Percentiles rank a stretch among this genome's conserved stretches.
Conservation (phyloP, 1,140 invertebrate species). For the Tenebrio molitor region DNA sequence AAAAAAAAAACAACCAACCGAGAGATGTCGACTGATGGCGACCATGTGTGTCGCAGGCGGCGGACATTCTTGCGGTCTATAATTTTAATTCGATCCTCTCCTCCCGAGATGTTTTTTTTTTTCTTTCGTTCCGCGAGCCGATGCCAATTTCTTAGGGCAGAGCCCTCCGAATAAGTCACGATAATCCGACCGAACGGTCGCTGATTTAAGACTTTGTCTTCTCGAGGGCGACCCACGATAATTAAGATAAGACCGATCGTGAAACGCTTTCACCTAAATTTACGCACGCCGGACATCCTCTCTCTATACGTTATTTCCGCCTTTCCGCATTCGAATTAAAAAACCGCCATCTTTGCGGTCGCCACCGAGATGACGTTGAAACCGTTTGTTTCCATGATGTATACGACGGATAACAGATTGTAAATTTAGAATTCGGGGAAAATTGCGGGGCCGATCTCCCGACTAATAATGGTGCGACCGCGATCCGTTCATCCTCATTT, state of each 20-base stretch:
- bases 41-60: conserved; percentile 25
- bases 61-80: conserved; percentile 32
- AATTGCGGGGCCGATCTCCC: no score
- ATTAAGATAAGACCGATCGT: conserved; percentile 49
- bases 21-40: conserved; percentile 6
- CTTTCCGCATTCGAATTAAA: conserved; percentile 11
- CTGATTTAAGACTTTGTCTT: conserved; percentile 47
- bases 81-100: conserved; percentile 17
- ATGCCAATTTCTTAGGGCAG: conserved; percentile 33
- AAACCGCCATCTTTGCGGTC: conserved; percentile 2
- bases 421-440: conserved; percentile 28
- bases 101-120: not conserved
- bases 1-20: not conserved
- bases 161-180: conserved; percentile 46
- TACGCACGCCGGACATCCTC: conserved; percentile 35
- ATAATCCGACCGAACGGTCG: conserved; percentile 48
- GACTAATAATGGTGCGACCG: no score
- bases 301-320: conserved; percentile 39
- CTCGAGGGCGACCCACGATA: conserved; percentile 26
- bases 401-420: conserved; percentile 16
- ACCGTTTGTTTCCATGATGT: no score
- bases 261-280: conserved; percentile 43
- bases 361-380: not conserved
- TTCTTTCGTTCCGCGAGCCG: not conserved
- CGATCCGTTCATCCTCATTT: no score